These are phyloP conservation scores for Drosophila repleta DNA, from an alignment of 1,140 invertebrate species.

Conservation along the genomic window DNA sequence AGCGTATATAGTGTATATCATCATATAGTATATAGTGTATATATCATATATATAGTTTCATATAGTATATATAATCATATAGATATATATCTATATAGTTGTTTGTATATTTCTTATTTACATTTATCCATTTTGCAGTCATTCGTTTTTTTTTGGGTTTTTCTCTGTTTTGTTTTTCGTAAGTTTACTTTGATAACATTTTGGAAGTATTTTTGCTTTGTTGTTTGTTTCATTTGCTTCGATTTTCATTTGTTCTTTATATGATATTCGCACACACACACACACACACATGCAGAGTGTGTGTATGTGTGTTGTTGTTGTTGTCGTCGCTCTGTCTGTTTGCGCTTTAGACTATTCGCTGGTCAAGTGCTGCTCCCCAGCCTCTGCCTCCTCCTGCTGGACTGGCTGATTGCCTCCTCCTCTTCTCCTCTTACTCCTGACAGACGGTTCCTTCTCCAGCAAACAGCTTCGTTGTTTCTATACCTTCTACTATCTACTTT, in stretches of 20 bases:
- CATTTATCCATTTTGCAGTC: conserved; percentile 54
- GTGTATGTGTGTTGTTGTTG: too few relatives aligned
- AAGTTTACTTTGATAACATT: conserved; percentile 4
- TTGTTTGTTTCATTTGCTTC: conserved; percentile 19
- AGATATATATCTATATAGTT: neutral
- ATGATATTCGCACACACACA: neutral
- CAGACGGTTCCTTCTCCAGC: too few relatives aligned
- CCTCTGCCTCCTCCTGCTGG: too few relatives aligned
- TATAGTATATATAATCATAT: neutral
- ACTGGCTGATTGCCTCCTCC: too few relatives aligned
- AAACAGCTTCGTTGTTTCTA: too few relatives aligned
- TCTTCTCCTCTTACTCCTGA: too few relatives aligned
- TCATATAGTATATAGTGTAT: conserved; percentile 17
- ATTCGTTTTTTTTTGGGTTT: conserved; percentile 55
- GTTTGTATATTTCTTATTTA: conserved; percentile 20
- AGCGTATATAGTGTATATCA: conserved; percentile 9
- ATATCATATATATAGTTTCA: conserved; percentile 12
- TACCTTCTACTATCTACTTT: too few relatives aligned
- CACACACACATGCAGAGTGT: too few relatives aligned
- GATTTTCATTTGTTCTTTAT: conserved; percentile 8
- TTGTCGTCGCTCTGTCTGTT: too few relatives aligned
- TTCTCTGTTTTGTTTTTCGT: conserved; percentile 23
- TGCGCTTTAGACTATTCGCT: too few relatives aligned
- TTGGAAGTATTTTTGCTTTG: conserved; percentile 7
- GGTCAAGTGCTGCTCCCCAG: too few relatives aligned